These are phyloP conservation scores for Linhomoeus sp. DNA, from an alignment of 2,888 invertebrate genomes.

Conservation along the genomic window DNA sequence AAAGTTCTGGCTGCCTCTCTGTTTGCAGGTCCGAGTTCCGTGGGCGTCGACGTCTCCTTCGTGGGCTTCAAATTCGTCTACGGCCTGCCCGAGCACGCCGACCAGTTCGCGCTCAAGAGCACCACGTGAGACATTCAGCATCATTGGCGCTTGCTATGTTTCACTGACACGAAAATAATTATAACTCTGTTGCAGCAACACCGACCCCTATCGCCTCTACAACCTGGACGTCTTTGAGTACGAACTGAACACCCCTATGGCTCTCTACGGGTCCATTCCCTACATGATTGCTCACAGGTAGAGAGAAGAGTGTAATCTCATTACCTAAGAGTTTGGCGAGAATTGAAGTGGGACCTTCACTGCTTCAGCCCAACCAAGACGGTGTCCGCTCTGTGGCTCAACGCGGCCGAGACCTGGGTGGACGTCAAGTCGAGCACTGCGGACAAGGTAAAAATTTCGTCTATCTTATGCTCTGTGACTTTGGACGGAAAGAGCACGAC, in stretches of 20 bases:
- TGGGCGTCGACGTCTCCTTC: constrained; percentile 79
- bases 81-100: constrained; percentile 94
- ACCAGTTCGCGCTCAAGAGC: constrained; percentile 58
- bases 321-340: too few species aligned
- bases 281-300: constrained; percentile 79
- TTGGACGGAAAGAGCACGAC: too few species aligned
- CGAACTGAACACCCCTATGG: constrained; percentile 78
- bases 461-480: too few species aligned
- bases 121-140: constrained; percentile 45
- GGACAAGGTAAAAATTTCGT: constrained; percentile 27
- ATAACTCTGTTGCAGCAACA: too few species aligned
- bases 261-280: constrained; percentile 82
- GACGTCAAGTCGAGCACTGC: constrained; percentile 44
- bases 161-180: too few species aligned
- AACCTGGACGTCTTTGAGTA: constrained; percentile 98
- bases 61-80: constrained; percentile 74
- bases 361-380: constrained; percentile 43
- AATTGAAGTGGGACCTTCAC: too few species aligned
- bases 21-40: constrained; percentile 55
- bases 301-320: too few species aligned
- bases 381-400: constrained; percentile 84
- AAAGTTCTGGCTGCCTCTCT: too few species aligned
- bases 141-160: too few species aligned
- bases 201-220: constrained; percentile 80
- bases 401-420: constrained; percentile 96